Conservation (phyloP, 2,113 vertebrate species). For the Pandion haliaetus region DNA sequence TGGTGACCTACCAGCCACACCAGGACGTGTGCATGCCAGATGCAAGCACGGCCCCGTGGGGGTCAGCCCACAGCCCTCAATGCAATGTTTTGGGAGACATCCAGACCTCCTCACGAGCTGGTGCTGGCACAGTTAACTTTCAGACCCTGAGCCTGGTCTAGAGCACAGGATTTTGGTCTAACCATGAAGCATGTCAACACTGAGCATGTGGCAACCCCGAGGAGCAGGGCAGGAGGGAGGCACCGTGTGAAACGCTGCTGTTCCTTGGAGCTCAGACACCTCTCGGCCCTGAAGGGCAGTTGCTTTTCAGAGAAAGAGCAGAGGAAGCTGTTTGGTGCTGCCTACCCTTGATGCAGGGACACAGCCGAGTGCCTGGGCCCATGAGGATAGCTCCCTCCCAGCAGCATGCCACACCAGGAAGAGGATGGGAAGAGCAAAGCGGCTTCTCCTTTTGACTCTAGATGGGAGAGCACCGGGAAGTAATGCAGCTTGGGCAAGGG, state of each 20-base stretch:
- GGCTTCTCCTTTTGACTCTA: background rate
- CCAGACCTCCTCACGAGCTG: background rate
- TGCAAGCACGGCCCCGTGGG: too few relatives aligned
- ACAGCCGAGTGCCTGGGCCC: rapidly evolving
- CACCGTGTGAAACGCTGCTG: background rate
- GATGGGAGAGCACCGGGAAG: background rate
- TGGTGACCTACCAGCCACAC: too few relatives aligned
- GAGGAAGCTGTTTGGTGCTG: background rate
- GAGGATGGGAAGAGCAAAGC: background rate
- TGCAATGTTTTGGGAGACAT: background rate
- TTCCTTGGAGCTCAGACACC: background rate
- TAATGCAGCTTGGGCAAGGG: background rate
- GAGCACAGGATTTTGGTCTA: background rate
- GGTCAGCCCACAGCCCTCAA: too few relatives aligned
- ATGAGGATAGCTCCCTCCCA: rapidly evolving
- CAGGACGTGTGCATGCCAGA: too few relatives aligned
- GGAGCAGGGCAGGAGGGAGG: background rate
- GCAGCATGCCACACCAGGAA: background rate
- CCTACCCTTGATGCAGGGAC: background rate
- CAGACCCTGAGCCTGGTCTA: background rate
- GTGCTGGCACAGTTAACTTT: background rate
- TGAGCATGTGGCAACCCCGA: rapidly evolving
- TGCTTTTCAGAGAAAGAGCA: background rate
- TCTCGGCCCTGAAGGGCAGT: rapidly evolving
- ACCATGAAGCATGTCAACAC: rapidly evolving